Base-by-base conservation (phyloP, 1,140 invertebrate genomes). In the Coptotermes formosanus region DNA sequence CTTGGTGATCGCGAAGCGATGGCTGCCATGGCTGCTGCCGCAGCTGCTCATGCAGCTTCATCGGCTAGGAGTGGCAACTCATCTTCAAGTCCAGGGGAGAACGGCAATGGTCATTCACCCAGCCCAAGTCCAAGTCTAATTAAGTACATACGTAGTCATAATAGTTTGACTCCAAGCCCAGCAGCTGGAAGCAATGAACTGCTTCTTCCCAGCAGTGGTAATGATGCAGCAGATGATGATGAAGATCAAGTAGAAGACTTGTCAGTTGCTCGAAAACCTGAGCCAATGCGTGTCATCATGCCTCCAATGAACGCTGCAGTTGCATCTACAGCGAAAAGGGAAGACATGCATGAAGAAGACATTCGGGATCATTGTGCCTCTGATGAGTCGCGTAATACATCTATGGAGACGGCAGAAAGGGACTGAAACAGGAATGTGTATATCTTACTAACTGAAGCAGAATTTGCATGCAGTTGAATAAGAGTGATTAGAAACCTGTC, bases 171-270 rank as follows among this genome's bases (percentile, higher is more conserved):
- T 43, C 75, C 82, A 12, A 82, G 44, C 9, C 81, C 85, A 7
- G 75, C 43, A 21, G 16, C 64, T 30, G 84, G 48, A 23, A 48
- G 44, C 48, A 38, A 45, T 59, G 85, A 81, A 14, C 85, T 38
- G 30, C 59, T 32, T 86, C 86, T 25, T 82, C 86, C 83, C 30
- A 83, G n/a, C 52, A 84, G 43, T 19, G 85, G 86, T 43, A 87
- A 86, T 83, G 88, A 87, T 3, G 85, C 12, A 85, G 8, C 14
- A 75, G 85, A 55, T 19, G 87, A 88, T 52, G 88, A 89, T 45
- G 90, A 92, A 0, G 90, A 92, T 69, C 90, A 92, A 83, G 92
- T 92, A 0, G 92, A 93, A 85, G 92, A 93, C 88, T 88, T 93
- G 0, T 92, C 92, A 8, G 88, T 93, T 2, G 88, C 87, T 86